Base-by-base conservation (phyloP, 2,888 invertebrate species). In the Pristionchus exspectatus region DNA sequence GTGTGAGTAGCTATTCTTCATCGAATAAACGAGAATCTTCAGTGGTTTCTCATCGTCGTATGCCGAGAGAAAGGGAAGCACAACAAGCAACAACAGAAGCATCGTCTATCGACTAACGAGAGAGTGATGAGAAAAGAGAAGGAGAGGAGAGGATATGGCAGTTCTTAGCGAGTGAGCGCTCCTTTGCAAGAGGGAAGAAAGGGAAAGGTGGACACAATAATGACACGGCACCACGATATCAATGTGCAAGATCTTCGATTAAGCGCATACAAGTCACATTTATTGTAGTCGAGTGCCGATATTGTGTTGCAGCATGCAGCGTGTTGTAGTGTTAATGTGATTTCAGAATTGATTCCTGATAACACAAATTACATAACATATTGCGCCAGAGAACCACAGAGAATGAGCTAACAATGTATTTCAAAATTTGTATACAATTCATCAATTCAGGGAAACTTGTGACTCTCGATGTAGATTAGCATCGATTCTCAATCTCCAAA, bases 1-100 rank as follows among this genome's bases (percentile, higher is more conserved):
- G 59, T 85, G 84, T 5, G 84, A 85, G 84, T 59, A 85, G n/a
- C 84, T 59, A 24, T 59, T 85, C 59, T 85, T 85, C 33, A 85
- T 85, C 16, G 84, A 85, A 59, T 85, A 85, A 12, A 85, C 84
- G 33, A 85, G 84, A 85, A 85, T 38, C 30, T 85, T 59, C 18
- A 38, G 59, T 1, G 59, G 56, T 59, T 27, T 77, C n/a, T 69
- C 69, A 14, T 72, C 30, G 1, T 33, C 24, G 0, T 0, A 16
- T 9, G 72, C 30, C 3, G 72, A 72, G 21, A 72, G 14, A 18
- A 72, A 30, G 33, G 72, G 21, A 33, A 72, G 72, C 16, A 7
- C 14, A 16, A 7, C 30, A 1, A 72, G 72, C 16, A 33, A 33
- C 30, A 14, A 33, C 33, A 72, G 72, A 72, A 33, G 72, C 63